Percentiles rank a stretch among this genome's conserved stretches.
Conservation (phyloP, 2,113 vertebrate species). For the Stigmatopora nigra region DNA sequence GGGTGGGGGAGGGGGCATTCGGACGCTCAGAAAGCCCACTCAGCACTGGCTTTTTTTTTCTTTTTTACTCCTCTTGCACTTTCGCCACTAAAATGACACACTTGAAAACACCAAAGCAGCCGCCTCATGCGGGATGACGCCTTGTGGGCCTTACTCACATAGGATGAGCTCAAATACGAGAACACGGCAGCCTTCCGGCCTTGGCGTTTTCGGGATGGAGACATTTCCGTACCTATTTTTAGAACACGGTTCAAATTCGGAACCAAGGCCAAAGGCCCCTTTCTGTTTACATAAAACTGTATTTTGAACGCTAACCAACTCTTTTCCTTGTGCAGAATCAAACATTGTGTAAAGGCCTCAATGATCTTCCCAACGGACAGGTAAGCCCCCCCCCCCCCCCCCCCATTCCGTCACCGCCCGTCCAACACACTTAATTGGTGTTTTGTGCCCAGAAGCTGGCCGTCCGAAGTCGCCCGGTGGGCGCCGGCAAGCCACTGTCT, state of each 20-base stretch:
- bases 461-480: slow-evolving; percentile 74
- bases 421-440: no score
- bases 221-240: no score
- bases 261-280: not conserved
- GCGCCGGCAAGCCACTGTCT: slow-evolving; percentile 68
- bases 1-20: slow-evolving; percentile 80
- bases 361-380: slow-evolving; percentile 54
- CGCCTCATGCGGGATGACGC: no score
- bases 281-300: no score
- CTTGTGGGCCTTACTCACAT: no score
- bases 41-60: slow-evolving; percentile 65
- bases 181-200: no score
- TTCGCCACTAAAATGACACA: slow-evolving; percentile 38
- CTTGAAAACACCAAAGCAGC: slow-evolving; percentile 17
- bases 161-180: no score
- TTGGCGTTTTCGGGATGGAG: not conserved
- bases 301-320: not conserved
- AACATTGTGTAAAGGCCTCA: slow-evolving; percentile 59
- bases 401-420: not conserved
- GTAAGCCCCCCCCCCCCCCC: slow-evolving; percentile 18
- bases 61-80: slow-evolving; percentile 73
- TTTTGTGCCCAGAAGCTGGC: slow-evolving; percentile 69
- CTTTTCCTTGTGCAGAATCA: slow-evolving; percentile 34
- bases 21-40: slow-evolving; percentile 72
- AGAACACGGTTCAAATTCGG: not conserved